phyloP scores from a whole-genome alignment of 2,113 vertebrate genomes.

The Gasterosteus nipponicus region DNA sequence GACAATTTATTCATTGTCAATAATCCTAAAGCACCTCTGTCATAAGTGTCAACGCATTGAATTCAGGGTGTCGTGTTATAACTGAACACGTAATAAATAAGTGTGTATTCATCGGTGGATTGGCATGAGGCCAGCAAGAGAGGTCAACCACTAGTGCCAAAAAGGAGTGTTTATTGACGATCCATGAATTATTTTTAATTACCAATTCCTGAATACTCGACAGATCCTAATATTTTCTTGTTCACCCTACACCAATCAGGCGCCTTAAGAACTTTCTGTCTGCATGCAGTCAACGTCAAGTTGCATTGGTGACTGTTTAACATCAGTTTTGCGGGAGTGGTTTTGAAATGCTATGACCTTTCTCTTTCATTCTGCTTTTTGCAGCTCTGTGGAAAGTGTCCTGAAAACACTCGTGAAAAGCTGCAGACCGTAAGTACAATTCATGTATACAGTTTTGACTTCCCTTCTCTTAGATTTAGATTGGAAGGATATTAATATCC shows the following conservation, averaged over 20 bases:
- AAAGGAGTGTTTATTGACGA: not conserved
- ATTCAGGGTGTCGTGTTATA: constrained; percentile 2
- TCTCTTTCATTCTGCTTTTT: constrained; percentile 25
- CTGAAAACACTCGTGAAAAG: constrained; percentile 95
- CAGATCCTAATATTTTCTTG: constrained; percentile 11
- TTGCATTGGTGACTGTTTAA: constrained; percentile 69
- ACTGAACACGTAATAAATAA: not conserved
- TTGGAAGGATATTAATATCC: not conserved
- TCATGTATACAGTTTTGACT: not conserved
- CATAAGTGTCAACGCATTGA: constrained; percentile 2
- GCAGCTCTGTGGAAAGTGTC: constrained; percentile 94
- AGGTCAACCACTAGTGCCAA: not conserved
- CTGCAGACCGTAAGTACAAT: constrained; percentile 94
- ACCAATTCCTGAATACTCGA: not conserved
- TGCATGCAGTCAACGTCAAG: constrained; percentile 79
- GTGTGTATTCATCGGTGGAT: not conserved
- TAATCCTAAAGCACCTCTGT: not conserved
- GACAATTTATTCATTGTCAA: constrained; percentile 9
- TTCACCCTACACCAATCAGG: constrained; percentile 43
- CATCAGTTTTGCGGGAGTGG: constrained; percentile 13
- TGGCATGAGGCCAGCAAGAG: not conserved
- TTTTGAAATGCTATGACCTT: constrained; percentile 16
- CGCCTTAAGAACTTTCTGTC: constrained; percentile 68
- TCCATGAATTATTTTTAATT: not conserved
- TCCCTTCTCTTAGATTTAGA: not conserved